A percentile compares a stretch with the other conserved stretches of the same genome.
Evolutionary conservation across 2,888 invertebrate species (phyloP).

Genomic region (Lissonota sp.): DNA sequence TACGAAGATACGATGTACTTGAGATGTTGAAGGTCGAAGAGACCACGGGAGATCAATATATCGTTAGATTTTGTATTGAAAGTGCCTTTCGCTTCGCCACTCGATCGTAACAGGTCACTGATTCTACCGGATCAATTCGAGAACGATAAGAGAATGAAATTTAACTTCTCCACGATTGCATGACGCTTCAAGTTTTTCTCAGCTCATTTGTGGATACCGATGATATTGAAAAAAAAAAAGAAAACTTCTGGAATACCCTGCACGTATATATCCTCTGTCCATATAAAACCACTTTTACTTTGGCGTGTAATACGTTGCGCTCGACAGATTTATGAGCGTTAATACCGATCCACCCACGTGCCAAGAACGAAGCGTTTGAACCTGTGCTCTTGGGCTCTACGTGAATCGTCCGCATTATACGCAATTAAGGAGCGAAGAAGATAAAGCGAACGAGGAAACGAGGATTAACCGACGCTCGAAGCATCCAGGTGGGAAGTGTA

Average conservation of each 20-base stretch:
- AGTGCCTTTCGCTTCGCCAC: neutral
- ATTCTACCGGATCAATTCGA: neutral
- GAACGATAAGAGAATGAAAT: neutral
- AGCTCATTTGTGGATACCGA: too few species aligned
- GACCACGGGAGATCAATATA: neutral
- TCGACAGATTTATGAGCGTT: conserved; percentile 44
- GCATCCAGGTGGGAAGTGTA: conserved; percentile 55
- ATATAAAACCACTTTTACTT: conserved; percentile 9
- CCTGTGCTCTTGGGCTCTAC: conserved; percentile 33
- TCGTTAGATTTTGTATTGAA: neutral
- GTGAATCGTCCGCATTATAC: neutral
- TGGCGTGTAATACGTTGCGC: conserved; percentile 8
- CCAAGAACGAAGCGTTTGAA: conserved; percentile 28
- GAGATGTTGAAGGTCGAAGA: too few species aligned
- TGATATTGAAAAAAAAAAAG: neutral
- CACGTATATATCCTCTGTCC: too few species aligned
- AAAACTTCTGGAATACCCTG: conserved; percentile 10
- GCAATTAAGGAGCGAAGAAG: conserved; percentile 28
- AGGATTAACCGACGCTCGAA: conserved; percentile 21
- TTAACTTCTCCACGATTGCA: too few species aligned
- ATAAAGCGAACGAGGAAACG: conserved; percentile 21
- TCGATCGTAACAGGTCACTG: neutral
- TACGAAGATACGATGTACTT: too few species aligned
- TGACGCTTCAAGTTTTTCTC: too few species aligned
- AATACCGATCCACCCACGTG: conserved; percentile 52